phyloP scores from a whole-genome alignment of 2,888 invertebrate species.

The Chromoteleia sp. region DNA sequence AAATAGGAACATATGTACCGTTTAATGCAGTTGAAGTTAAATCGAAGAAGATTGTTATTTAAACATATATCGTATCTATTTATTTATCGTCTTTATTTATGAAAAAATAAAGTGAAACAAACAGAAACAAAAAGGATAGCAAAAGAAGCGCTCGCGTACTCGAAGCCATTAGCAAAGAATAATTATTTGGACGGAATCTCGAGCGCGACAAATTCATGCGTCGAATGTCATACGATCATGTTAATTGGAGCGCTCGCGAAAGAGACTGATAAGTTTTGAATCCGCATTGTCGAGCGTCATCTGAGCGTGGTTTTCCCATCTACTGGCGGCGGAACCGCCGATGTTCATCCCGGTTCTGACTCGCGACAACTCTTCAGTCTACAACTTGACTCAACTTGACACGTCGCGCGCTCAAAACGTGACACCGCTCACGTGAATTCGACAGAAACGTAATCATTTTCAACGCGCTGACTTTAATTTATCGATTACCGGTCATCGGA shows the following conservation, averaged over 20 bases:
- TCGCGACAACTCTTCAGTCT: slow-evolving; percentile 59
- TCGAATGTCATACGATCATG: not conserved
- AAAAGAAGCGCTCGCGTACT: too few relatives aligned
- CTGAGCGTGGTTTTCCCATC: slow-evolving; percentile 59
- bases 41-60: too few relatives aligned
- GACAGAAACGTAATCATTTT: slow-evolving; percentile 19
- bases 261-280: slow-evolving; percentile 61
- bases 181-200: too few relatives aligned
- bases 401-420: slow-evolving; percentile 51
- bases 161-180: too few relatives aligned
- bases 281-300: slow-evolving; percentile 57
- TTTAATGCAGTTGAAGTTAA: too few relatives aligned
- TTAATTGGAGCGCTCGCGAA: slow-evolving; percentile 54
- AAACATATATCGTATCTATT: too few relatives aligned
- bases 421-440: slow-evolving; percentile 25
- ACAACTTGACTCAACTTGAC: slow-evolving; percentile 60
- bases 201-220: slow-evolving; percentile 4
- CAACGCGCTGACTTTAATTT: slow-evolving; percentile 24
- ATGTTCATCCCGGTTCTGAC: slow-evolving; percentile 45
- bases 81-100: too few relatives aligned
- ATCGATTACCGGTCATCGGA: slow-evolving; percentile 15
- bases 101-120: too few relatives aligned
- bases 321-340: slow-evolving; percentile 36
- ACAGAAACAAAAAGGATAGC: too few relatives aligned
- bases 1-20: too few relatives aligned